phyloP scores from a whole-genome alignment of 2,797 vertebrate genomes.

The Tokudaia muenninki region DNA sequence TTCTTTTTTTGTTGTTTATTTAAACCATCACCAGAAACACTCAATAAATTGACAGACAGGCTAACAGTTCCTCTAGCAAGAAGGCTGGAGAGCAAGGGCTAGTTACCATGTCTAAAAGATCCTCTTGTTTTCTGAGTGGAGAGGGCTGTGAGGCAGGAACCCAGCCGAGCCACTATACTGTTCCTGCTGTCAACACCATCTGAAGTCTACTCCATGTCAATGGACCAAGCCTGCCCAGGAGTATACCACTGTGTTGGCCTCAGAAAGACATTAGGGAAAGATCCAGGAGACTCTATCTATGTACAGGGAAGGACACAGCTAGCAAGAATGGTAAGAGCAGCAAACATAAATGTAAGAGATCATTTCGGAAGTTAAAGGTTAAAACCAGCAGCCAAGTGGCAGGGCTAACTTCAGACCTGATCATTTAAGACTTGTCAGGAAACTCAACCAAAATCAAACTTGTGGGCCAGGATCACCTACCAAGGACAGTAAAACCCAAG shows the following conservation, averaged over 20 bases:
- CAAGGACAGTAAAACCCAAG: neutral
- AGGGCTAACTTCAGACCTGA: neutral
- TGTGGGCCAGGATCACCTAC: neutral
- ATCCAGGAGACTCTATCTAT: neutral
- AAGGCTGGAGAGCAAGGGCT: neutral
- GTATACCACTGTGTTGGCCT: neutral
- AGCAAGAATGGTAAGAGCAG: neutral
- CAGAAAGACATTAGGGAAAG: neutral
- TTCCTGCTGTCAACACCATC: neutral
- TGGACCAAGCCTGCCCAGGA: neutral
- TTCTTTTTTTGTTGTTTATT: neutral
- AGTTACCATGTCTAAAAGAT: neutral
- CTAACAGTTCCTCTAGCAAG: neutral
- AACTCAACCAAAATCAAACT: neutral
- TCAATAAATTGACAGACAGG: neutral
- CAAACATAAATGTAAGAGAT: neutral
- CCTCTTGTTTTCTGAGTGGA: neutral
- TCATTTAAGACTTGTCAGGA: neutral
- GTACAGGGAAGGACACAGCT: neutral
- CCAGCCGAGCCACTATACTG: neutral
- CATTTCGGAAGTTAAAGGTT: neutral
- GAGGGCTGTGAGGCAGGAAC: neutral
- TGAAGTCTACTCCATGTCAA: neutral
- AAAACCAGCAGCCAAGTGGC: neutral
- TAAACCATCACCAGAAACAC: conserved; percentile 11